These are phyloP conservation scores for Anolis apletophallus DNA, from an alignment of 2,797 vertebrate genomes.

Conservation along the genomic window DNA sequence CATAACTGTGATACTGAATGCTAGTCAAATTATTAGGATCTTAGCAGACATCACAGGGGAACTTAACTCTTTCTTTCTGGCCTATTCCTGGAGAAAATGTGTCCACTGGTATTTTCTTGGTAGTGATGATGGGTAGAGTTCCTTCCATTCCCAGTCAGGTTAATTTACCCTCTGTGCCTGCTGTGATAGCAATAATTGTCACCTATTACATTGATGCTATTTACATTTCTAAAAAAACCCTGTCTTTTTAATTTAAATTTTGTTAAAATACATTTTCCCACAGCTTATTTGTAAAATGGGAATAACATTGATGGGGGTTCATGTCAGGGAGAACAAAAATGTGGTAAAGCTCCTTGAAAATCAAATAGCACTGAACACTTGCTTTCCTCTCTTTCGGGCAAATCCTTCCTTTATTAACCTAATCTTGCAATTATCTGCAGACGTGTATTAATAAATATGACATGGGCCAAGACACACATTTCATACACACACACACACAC, in stretches of 20 bases:
- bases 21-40: neutral
- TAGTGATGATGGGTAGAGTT: neutral
- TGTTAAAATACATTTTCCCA: neutral
- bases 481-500: neutral
- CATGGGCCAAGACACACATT: slow-evolving; percentile 63
- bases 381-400: neutral
- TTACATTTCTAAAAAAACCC: neutral
- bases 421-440: slow-evolving; percentile 76
- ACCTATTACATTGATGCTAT: neutral
- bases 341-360: neutral
- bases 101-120: neutral
- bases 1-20: neutral
- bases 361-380: neutral
- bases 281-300: neutral
- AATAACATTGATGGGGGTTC: neutral
- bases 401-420: slow-evolving; percentile 72
- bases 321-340: neutral
- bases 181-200: neutral
- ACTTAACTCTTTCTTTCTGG: neutral
- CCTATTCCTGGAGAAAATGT: neutral
- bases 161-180: neutral
- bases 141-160: neutral
- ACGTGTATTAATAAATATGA: slow-evolving; percentile 75
- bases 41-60: neutral
- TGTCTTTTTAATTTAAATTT: neutral